A percentile compares a stretch with the other conserved stretches of the same genome.
These are phyloP conservation scores for Pandemis heparana DNA, from an alignment of 2,888 invertebrate species.

Conservation along the genomic window DNA sequence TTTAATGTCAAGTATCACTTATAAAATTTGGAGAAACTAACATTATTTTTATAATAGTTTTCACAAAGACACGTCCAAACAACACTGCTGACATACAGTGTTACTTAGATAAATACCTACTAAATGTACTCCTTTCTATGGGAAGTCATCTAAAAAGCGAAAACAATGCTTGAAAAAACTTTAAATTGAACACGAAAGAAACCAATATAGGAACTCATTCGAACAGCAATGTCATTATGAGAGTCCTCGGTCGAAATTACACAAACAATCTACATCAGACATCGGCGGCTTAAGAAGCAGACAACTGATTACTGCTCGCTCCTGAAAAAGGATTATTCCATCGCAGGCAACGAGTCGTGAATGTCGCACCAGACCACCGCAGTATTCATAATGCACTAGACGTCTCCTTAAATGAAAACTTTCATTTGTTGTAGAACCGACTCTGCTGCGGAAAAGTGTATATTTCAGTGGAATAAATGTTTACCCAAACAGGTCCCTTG, in stretches of 20 bases:
- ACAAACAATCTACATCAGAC: conserved; percentile 30
- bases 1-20: too few relatives aligned
- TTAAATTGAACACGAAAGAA: conserved; percentile 6
- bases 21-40: too few relatives aligned
- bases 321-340: conserved; percentile 30
- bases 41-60: too few relatives aligned
- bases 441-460: neutral
- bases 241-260: conserved; percentile 4
- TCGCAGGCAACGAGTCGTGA: conserved; percentile 22
- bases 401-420: conserved; percentile 3
- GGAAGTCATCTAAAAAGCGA: neutral
- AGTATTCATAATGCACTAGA: conserved; percentile 8
- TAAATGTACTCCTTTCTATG: too few relatives aligned
- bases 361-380: conserved; percentile 11
- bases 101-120: too few relatives aligned
- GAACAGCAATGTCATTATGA: conserved; percentile 12
- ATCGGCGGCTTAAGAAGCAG: conserved; percentile 27
- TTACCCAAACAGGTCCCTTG: conserved; percentile 14
- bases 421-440: conserved; percentile 12
- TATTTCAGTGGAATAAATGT: conserved; percentile 21
- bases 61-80: too few relatives aligned
- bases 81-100: too few relatives aligned
- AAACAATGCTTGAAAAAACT: conserved; percentile 4
- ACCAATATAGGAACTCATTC: conserved; percentile 11
- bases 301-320: conserved; percentile 22